A percentile compares a stretch with the other conserved stretches of the same genome.
Evolutionary conservation across 2,797 vertebrate genomes (phyloP).

Genomic region (Limosa lapponica): DNA sequence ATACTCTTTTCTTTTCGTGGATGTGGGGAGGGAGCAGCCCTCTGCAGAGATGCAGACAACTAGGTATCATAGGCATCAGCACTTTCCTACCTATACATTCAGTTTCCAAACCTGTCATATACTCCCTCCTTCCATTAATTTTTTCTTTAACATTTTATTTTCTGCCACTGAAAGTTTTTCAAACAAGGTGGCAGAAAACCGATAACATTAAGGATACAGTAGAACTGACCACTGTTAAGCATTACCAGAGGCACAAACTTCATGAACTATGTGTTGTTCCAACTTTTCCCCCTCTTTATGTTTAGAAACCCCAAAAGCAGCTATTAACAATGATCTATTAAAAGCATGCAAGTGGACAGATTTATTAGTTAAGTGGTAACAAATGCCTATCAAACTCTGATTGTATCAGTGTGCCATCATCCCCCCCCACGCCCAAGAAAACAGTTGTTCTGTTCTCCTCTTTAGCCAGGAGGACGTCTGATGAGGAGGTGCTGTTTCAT

Average conservation of each 20-base stretch:
- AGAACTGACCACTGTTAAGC: not conserved
- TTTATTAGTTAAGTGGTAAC: not conserved
- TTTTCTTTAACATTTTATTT: not conserved
- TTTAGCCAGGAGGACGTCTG: not conserved
- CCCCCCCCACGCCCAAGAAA: not conserved
- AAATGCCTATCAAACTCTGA: not conserved
- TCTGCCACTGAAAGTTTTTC: not conserved
- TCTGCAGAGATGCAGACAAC: not conserved
- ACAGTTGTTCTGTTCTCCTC: not conserved
- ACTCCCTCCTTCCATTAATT: not conserved
- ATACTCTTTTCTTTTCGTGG: not conserved
- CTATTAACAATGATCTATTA: not conserved
- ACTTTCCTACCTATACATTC: rapidly evolving
- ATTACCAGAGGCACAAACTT: not conserved
- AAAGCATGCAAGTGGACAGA: not conserved
- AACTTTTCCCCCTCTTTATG: not conserved
- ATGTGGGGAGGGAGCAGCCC: not conserved
- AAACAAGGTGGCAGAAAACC: not conserved
- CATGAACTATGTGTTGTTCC: not conserved
- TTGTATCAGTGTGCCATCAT: not conserved
- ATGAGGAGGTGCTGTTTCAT: not conserved
- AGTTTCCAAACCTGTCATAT: not conserved
- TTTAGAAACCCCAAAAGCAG: not conserved
- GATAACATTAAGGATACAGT: rapidly evolving
- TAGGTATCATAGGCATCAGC: not conserved